A percentile compares a stretch with the other conserved stretches of the same genome.
Conservation (phyloP, 37 sponge, comb jelly and placozoan genomes). For the Oscarella lobularis region DNA sequence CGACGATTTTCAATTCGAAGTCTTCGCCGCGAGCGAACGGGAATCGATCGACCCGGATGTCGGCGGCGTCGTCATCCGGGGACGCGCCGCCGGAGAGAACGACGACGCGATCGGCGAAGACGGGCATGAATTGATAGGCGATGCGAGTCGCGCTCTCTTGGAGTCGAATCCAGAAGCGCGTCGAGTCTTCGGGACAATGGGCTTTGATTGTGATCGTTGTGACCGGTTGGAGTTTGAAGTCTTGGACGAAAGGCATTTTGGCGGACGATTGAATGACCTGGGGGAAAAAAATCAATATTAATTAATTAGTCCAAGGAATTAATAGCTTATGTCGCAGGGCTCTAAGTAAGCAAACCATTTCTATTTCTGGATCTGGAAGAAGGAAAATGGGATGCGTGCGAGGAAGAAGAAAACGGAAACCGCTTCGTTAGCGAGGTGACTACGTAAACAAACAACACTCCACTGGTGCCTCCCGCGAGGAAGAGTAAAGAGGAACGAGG, state of each 20-base stretch:
- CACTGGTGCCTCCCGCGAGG: no score
- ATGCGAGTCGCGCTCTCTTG: background rate
- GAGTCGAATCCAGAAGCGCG: constrained; percentile 1
- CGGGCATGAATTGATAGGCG: background rate
- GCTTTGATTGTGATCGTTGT: background rate
- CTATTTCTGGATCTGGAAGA: no score
- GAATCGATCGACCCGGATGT: background rate
- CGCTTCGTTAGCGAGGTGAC: no score
- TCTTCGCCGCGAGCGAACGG: background rate
- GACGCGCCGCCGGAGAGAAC: background rate
- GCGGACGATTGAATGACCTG: background rate
- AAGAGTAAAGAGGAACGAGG: no score
- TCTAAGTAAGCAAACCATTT: no score
- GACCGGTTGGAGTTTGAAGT: background rate
- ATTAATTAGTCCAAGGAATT: no score
- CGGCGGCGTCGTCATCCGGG: background rate
- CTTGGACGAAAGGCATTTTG: background rate
- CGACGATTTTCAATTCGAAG: background rate
- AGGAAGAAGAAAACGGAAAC: no score
- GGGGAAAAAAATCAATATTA: no score
- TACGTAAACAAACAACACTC: no score
- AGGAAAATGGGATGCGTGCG: no score
- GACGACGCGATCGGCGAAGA: background rate
- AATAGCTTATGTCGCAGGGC: no score
- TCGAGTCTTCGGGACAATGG: background rate